Conservation (phyloP, 92 coral and sea anemone genomes). For the Zoanthus sociatus region DNA sequence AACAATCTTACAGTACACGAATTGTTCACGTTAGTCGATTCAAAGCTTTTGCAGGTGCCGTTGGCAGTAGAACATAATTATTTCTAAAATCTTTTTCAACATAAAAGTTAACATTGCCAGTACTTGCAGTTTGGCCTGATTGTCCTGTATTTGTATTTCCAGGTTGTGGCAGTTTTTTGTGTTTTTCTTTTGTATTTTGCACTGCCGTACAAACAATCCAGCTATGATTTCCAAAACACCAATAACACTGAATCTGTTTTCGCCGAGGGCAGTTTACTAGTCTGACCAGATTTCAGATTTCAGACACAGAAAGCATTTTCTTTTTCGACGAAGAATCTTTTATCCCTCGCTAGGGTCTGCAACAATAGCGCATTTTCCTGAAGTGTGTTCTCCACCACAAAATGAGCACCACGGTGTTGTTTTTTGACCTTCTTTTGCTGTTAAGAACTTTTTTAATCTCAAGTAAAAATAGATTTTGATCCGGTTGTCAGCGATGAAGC, state of each 20-base stretch:
- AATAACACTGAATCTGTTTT: neutral
- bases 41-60: neutral
- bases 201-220: constrained; percentile 2
- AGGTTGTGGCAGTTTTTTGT: neutral
- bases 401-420: constrained; percentile 31
- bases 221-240: constrained; percentile 16
- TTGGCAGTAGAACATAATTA: neutral
- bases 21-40: constrained; percentile 8
- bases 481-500: neutral
- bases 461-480: neutral
- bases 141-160: neutral
- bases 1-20: neutral
- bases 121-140: constrained; percentile 22
- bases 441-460: neutral
- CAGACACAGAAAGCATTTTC: constrained; percentile 24
- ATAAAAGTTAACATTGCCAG: constrained; percentile 2
- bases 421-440: neutral
- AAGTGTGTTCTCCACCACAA: constrained; percentile 26
- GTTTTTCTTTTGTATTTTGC: neutral
- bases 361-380: constrained; percentile 18
- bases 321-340: constrained; percentile 34
- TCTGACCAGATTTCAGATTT: neutral
- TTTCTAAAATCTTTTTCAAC: constrained; percentile 4
- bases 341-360: constrained; percentile 8
- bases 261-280: neutral